These are phyloP conservation scores for Semotilus atromaculatus DNA, from an alignment of 2,797 vertebrate genomes.

Conservation along the genomic window DNA sequence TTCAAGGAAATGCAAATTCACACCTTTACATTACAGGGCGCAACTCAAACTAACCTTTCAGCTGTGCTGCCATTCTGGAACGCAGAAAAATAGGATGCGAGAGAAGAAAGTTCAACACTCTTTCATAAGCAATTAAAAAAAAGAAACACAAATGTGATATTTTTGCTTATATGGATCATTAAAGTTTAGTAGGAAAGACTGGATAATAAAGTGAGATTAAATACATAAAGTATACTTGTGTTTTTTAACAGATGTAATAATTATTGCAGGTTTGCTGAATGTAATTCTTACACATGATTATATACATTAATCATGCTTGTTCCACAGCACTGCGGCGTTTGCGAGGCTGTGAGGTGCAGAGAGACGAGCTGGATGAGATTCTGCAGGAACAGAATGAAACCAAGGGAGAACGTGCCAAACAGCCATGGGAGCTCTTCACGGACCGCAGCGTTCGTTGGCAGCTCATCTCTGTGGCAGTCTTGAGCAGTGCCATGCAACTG, in stretches of 20 bases:
- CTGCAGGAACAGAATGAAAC: slow-evolving; percentile 82
- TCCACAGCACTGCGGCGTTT: slow-evolving; percentile 81
- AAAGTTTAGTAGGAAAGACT: neutral
- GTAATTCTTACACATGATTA: no score
- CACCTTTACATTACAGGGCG: no score
- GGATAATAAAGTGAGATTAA: neutral
- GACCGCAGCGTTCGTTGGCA: slow-evolving; percentile 83
- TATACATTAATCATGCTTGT: slow-evolving; percentile 15
- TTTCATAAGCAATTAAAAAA: neutral
- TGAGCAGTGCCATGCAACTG: slow-evolving; percentile 92
- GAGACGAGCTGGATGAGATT: slow-evolving; percentile 85
- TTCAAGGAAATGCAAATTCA: no score
- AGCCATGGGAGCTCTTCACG: slow-evolving; percentile 82
- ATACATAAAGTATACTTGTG: neutral
- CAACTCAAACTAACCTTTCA: neutral
- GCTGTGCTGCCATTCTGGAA: neutral
- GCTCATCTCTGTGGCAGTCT: slow-evolving; percentile 81
- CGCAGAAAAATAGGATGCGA: neutral
- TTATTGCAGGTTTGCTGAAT: no score
- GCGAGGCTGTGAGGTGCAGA: slow-evolving; percentile 78
- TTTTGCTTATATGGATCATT: neutral
- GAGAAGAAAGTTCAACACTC: neutral
- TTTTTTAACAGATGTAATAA: no score
- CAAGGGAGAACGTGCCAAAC: slow-evolving; percentile 70
- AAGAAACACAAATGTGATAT: neutral